These are phyloP conservation scores for Brachyopa scutellaris DNA, from an alignment of 2,888 invertebrate species.

Conservation along the genomic window DNA sequence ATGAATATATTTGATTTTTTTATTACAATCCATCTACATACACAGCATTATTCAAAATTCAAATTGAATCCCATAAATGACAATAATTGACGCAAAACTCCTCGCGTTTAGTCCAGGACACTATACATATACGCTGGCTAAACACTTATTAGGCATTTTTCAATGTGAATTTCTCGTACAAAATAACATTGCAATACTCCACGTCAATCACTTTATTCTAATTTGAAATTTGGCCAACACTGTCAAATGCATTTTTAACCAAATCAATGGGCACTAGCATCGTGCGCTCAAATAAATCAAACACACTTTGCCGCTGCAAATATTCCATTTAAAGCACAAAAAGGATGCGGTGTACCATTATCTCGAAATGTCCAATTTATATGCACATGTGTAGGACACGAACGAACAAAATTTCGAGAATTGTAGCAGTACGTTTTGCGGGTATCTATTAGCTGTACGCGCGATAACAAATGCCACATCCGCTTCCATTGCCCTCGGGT, in stretches of 20 bases:
- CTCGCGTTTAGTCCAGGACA: too few species aligned
- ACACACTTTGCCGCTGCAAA: slow-evolving; percentile 18
- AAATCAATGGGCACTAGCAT: slow-evolving; percentile 35
- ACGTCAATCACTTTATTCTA: slow-evolving; percentile 54
- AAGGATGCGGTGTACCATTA: slow-evolving; percentile 28
- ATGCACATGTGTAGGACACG: neutral
- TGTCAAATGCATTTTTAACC: slow-evolving; percentile 60
- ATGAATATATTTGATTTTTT: too few species aligned
- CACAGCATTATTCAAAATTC: too few species aligned
- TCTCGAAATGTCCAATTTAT: slow-evolving; percentile 25
- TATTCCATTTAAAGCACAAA: slow-evolving; percentile 32
- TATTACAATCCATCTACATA: too few species aligned
- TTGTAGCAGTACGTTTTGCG: slow-evolving; percentile 19
- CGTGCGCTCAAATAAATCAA: slow-evolving; percentile 45
- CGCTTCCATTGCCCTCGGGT: slow-evolving; percentile 16
- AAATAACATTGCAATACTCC: slow-evolving; percentile 11
- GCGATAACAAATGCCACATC: slow-evolving; percentile 63
- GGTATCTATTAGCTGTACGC: slow-evolving; percentile 31
- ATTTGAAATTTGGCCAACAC: slow-evolving; percentile 54
- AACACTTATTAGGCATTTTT: too few species aligned
- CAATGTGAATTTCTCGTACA: neutral
- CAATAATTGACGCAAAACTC: too few species aligned
- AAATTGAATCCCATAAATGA: too few species aligned
- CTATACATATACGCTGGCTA: too few species aligned
- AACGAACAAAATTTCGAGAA: slow-evolving; percentile 23